Base-by-base conservation (phyloP, 35 echinoderm and acorn worm species). In the Apostichopus japonicus region DNA sequence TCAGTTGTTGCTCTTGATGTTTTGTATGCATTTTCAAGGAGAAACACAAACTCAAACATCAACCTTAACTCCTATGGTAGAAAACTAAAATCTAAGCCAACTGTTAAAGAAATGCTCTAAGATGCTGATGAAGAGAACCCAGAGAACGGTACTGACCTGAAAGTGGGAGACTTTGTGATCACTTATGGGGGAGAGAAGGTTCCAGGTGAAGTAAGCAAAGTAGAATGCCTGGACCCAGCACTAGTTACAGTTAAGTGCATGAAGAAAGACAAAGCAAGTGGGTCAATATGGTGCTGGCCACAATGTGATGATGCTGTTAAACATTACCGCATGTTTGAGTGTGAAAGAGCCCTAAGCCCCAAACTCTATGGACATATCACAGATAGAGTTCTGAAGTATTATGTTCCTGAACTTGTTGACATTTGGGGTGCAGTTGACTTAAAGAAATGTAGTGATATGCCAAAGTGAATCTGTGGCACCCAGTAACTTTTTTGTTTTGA, bases 261-360 rank as follows among this genome's bases (percentile, higher is more conserved):
- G 77, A 78, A 78, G 77, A 78, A 78, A 78, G 77, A 78, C 77
- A 78, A 78, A 78, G 17, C 77, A 78, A 78, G 77, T 78, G 77
- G 77, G 77, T 78, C 11, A 78, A 78, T 78, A 78, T 78, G 77
- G 77, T 78, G 77, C 57, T 78, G 77, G 77, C 77, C 77, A 9
- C 77, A 78, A 78, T 78, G 77, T 17, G 17, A 78, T 78, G 8
- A 78, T 78, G 77, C 77, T 13, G 77, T 78, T 13, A 1, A 78
- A 17, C 77, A 78, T 17, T 78, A 78, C 17, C 8, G 77, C 77
- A 78, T 78, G 77, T 17, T 13, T 78, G 77, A 3, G 10, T 78
- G 77, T 78, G 10, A 78, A 78, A 78, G 77, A 78, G 77, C 77
- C 77, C 8, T 13, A 78, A 17, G 17, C 17, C 77, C 77, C 8